Conservation (phyloP, 2,888 invertebrate species). For the Leptopilina drosophilae region DNA sequence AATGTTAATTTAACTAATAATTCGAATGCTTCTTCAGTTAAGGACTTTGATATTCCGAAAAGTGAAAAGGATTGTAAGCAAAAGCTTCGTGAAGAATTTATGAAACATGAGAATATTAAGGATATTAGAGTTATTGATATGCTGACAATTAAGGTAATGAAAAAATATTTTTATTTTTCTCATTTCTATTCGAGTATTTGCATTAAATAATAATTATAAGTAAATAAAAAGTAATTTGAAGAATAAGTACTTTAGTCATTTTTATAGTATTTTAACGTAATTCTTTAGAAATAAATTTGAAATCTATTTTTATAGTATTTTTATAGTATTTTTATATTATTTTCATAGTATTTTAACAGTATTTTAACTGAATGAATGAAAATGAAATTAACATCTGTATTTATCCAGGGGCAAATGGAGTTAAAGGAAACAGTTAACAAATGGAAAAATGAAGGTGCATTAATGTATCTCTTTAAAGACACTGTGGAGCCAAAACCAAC, state of each 20-base stretch:
- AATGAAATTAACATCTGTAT: constrained; percentile 16
- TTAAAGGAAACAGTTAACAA: constrained; percentile 89
- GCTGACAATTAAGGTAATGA: constrained; percentile 91
- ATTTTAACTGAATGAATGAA: not conserved
- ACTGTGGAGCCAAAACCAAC: constrained; percentile 90
- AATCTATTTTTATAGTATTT: not conserved
- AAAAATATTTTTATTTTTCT: constrained; percentile 21
- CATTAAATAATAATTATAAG: too few relatives aligned
- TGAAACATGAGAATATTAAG: constrained; percentile 85
- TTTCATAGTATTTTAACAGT: not conserved
- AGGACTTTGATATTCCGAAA: constrained; percentile 90
- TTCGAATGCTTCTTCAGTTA: constrained; percentile 80
- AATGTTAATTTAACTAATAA: not conserved
- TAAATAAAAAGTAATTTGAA: not conserved
- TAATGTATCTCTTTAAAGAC: constrained; percentile 93
- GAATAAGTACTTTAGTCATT: not conserved
- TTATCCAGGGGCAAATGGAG: constrained; percentile 94
- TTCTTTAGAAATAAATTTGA: too few relatives aligned
- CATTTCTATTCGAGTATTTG: not conserved
- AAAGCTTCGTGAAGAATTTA: constrained; percentile 89
- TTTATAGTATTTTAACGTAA: too few relatives aligned
- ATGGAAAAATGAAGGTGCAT: constrained; percentile 93
- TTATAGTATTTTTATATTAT: not conserved
- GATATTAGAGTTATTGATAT: constrained; percentile 95
- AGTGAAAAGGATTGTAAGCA: constrained; percentile 82